Conservation (phyloP, 2,113 vertebrate genomes). For the Vulpes ferrilata region DNA sequence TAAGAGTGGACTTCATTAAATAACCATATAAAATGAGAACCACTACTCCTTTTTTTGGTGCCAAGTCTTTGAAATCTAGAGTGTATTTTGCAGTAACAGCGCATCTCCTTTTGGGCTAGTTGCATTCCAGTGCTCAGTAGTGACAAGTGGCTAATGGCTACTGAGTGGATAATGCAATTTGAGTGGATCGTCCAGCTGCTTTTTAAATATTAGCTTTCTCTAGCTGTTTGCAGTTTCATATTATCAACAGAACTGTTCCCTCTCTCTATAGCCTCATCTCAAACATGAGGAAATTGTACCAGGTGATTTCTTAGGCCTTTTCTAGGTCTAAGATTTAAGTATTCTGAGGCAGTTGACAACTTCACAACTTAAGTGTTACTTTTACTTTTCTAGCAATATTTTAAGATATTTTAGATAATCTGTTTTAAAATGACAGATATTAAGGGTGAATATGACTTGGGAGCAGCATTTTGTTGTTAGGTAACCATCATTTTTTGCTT, state of each 20-base stretch:
- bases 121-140: neutral
- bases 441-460: neutral
- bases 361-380: neutral
- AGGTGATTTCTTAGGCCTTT: constrained; percentile 27
- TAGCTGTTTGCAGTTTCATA: neutral
- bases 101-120: neutral
- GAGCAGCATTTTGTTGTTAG: constrained; percentile 4
- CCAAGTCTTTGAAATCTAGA: constrained; percentile 30
- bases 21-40: neutral
- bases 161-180: neutral
- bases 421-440: neutral
- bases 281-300: neutral
- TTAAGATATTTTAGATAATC: constrained; percentile 51
- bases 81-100: neutral
- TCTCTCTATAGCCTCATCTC: neutral
- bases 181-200: neutral
- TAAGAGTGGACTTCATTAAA: constrained; percentile 29
- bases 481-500: neutral
- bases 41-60: neutral
- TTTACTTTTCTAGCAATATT: constrained; percentile 34
- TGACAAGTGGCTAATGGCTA: neutral
- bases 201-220: constrained; percentile 35
- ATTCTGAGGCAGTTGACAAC: neutral
- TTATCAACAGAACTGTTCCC: neutral
- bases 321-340: neutral